These are phyloP conservation scores for Sycophila sp. DNA, from an alignment of 1,140 invertebrate species.

Conservation along the genomic window DNA sequence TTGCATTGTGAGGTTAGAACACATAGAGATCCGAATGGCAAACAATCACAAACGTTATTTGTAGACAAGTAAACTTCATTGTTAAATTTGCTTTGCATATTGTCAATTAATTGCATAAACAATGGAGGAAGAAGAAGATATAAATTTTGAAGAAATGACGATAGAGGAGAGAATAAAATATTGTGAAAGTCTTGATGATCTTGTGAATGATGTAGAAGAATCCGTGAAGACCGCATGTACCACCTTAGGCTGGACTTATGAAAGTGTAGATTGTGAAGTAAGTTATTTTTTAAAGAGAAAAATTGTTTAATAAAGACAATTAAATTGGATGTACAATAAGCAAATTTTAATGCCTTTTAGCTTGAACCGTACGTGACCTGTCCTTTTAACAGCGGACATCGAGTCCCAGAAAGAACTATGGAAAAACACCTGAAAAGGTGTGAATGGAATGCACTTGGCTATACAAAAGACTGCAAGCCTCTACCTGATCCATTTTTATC, in stretches of 20 bases:
- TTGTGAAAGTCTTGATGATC: constrained; percentile 38
- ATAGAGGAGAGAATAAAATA: constrained; percentile 36
- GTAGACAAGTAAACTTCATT: too few relatives aligned
- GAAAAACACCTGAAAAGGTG: constrained; percentile 64
- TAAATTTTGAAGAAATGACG: too few relatives aligned
- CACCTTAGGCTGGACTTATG: constrained; percentile 43
- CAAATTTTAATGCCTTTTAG: constrained; percentile 31
- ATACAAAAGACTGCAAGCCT: constrained; percentile 59
- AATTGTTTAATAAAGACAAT: not conserved
- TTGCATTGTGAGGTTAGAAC: too few relatives aligned
- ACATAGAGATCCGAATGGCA: too few relatives aligned
- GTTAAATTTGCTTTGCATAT: too few relatives aligned
- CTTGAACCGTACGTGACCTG: constrained; percentile 53
- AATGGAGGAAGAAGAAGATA: too few relatives aligned
- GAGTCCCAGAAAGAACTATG: constrained; percentile 54
- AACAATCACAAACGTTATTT: too few relatives aligned
- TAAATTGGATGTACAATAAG: not conserved
- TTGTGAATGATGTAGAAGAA: constrained; percentile 39
- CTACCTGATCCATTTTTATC: constrained; percentile 58
- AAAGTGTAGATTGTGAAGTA: constrained; percentile 44
- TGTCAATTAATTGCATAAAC: too few relatives aligned
- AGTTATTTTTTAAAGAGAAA: constrained; percentile 10
- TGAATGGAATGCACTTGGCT: constrained; percentile 65
- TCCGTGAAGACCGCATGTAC: constrained; percentile 37
- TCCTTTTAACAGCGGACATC: constrained; percentile 63